A percentile compares a stretch with the other conserved stretches of the same genome.
Evolutionary conservation across 2,113 vertebrate genomes (phyloP).

Genomic region (Vulpes lagopus): DNA sequence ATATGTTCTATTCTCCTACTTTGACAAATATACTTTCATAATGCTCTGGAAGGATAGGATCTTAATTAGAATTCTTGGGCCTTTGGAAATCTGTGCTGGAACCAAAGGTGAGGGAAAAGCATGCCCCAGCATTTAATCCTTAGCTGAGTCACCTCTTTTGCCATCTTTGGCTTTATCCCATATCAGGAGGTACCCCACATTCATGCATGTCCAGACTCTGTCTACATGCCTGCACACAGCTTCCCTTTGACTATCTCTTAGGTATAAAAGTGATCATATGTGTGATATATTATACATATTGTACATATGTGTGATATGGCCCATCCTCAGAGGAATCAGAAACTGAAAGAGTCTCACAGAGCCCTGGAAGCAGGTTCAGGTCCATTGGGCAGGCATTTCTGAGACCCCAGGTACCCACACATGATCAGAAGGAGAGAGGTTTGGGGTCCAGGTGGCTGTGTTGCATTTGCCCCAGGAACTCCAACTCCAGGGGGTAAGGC

Average conservation of each 20-base stretch:
- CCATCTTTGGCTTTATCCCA: neutral
- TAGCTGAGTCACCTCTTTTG: neutral
- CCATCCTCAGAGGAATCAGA: neutral
- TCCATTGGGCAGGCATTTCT: neutral
- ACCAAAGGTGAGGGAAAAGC: neutral
- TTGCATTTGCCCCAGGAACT: neutral
- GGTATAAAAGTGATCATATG: neutral
- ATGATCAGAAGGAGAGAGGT: neutral
- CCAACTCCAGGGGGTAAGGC: neutral
- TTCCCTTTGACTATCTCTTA: neutral
- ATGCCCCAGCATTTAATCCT: neutral
- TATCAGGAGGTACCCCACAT: neutral
- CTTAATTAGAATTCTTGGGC: neutral
- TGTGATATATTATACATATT: neutral
- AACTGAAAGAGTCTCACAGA: neutral
- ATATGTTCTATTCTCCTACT: neutral
- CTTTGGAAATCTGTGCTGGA: neutral
- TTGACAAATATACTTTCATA: constrained; percentile 18
- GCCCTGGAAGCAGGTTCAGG: neutral
- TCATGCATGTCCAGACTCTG: rapidly evolving
- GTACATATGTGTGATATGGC: neutral
- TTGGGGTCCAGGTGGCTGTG: neutral
- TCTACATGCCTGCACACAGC: neutral
- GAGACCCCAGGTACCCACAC: neutral
- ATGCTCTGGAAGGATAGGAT: neutral